Base-by-base conservation (phyloP, 2,797 vertebrate genomes). In the Clarias pachynema region DNA sequence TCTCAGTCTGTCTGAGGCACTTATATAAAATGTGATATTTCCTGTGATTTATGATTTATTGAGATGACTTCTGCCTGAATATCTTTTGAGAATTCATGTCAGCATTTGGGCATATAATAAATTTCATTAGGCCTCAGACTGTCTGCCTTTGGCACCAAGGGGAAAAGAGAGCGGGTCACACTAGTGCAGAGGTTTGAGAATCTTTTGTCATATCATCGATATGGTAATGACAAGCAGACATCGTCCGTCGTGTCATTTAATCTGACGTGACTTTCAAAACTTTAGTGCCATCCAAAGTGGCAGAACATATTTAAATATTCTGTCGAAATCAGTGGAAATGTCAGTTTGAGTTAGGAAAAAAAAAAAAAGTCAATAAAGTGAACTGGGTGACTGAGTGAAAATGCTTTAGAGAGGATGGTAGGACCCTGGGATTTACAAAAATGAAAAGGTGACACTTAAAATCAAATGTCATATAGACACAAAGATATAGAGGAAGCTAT, bases 201-300 rank as follows among this genome's bases (percentile, higher is more conserved):
- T 81, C 77, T 75, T 87, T 81, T 88, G 89, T 81, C 86, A 90
- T 53, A 87, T 88, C 82, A 90, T 89, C 88, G 87, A 90, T 90
- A 86, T 79, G 68, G 59, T 87, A 85, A 90, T 87, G 87, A 82
- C 87, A 88, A 69, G 85, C 63, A 79, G 82, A 86, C 57, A 83
- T 85, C 85, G 53, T 77, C 66, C 72, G 49, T 16, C 70, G 77
- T 75, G 83, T 78, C 72, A 73, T 60, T 90, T 81, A 86, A 80
- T 68, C 60, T 80, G 29, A 53, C 65, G 2, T 84, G 83, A 83
- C 86, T 85, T 87, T 89, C 78, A 83, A 83, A 87, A 89, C 84
- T 89, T 88, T 80, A 68, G 59, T 84, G 73, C 9, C 40, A 44
- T 65, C 59, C 40, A 85, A 84, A 84, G 77, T 80, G 37, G 29